Evolutionary conservation across 1,140 invertebrate species (phyloP).

Genomic region (Listronotus bonariensis): DNA sequence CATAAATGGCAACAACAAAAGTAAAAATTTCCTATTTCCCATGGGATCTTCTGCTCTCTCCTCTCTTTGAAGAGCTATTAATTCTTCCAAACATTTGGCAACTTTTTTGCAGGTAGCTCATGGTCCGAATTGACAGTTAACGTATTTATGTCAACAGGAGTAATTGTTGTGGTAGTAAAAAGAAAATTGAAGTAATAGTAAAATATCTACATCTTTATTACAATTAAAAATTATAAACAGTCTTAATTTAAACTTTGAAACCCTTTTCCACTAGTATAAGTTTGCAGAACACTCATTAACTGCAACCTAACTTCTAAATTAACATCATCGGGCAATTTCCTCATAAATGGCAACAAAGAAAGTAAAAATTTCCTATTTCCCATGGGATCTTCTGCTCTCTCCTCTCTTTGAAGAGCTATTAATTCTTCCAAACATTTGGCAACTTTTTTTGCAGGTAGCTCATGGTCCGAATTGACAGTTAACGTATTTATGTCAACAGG

Average conservation of each 20-base stretch:
- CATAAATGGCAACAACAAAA: conserved; percentile 45
- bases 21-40: conserved; percentile 45
- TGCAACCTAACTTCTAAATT: conserved; percentile 46
- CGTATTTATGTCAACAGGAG: conserved; percentile 12
- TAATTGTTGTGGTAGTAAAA: conserved; percentile 7
- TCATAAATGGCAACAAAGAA: conserved; percentile 45
- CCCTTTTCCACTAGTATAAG: conserved; percentile 33
- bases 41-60: conserved; percentile 41
- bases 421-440: conserved; percentile 38
- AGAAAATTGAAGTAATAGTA: too few species aligned
- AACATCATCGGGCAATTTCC: conserved; percentile 45
- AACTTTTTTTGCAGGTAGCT: conserved; percentile 18
- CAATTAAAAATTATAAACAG: too few species aligned
- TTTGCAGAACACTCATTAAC: conserved; percentile 44
- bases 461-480: neutral
- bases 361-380: conserved; percentile 46
- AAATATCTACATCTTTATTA: too few species aligned
- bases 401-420: conserved; percentile 37
- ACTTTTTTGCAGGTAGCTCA: conserved; percentile 18
- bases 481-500: conserved; percentile 14
- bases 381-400: conserved; percentile 41
- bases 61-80: conserved; percentile 38
- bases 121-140: neutral
- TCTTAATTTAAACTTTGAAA: neutral
- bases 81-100: conserved; percentile 35